A percentile compares a stretch with the other conserved stretches of the same genome.
Conservation (phyloP, 2,113 vertebrate genomes). For the Talpa occidentalis region DNA sequence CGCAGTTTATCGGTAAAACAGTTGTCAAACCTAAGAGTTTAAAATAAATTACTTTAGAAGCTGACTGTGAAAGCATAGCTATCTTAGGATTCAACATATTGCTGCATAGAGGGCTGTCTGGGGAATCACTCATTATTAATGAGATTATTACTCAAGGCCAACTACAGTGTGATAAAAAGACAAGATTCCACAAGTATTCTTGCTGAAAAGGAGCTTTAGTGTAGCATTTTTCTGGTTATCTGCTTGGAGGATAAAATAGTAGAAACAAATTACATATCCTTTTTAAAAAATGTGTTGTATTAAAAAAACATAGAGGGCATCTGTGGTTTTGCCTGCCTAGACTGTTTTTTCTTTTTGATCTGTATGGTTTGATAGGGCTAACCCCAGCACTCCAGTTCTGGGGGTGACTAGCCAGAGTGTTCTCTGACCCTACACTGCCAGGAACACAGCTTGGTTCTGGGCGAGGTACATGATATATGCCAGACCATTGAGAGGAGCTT, state of each 20-base stretch:
- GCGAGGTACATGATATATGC: neutral
- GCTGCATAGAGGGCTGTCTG: neutral
- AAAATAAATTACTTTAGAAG: constrained; percentile 29
- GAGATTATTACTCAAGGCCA: neutral
- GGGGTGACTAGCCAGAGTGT: neutral
- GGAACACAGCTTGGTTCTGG: neutral
- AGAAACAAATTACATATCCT: neutral
- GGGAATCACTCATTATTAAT: neutral
- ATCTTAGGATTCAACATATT: neutral
- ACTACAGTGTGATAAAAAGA: neutral
- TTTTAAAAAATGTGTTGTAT: neutral
- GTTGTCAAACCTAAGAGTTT: neutral
- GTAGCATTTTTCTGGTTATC: neutral
- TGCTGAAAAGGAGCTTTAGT: neutral
- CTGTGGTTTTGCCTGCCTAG: neutral
- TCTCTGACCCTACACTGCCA: neutral
- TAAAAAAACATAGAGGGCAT: neutral
- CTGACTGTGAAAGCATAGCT: neutral
- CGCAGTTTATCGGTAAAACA: neutral
- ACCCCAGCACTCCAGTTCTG: neutral
- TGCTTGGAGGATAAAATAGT: neutral
- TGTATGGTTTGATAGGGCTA: neutral
- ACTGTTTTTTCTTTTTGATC: neutral
- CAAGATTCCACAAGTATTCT: neutral
- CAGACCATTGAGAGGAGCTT: neutral